Evolutionary conservation across 2,888 invertebrate species (phyloP), one percentile per base, ranked within the genome.

Genomic region (Ophioninae sp.): DNA sequence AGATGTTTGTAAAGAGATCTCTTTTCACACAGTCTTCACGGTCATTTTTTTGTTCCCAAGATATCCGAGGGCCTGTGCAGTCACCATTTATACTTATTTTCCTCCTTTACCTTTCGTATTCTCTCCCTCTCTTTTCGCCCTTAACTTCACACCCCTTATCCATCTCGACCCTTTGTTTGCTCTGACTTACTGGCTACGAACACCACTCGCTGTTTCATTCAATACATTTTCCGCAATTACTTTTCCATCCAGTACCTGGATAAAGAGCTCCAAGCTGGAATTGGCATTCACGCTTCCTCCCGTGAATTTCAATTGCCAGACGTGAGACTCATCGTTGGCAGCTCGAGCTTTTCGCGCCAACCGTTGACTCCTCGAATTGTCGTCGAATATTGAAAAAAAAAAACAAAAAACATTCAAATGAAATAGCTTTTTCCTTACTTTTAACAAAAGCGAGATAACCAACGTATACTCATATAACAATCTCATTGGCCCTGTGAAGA

Each of bases 201-300:
- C 69, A 50, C 62, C 62, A 6, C 17, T 68, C 44, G 68, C 23
- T 77, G 81, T 77, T 75, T 77, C 39, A 85, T 85, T 85, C 56
- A 82, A 85, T 85, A 86, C 83, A 80, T 83, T 82, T 73, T 73
- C 67, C 61, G 79, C 85, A 83, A 86, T 83, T 84, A 85, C 77
- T 81, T 79, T 82, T 85, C 23, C 30, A 67, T 30, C 77, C 65
- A 20, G 69, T 23, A 44, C 10, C 56, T 7, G 62, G 65, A 79
- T 44, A 81, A 82, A 80, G 57, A 62, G 62, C 50, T 78, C 74
- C 44, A 23, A 73, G 70, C 81, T 78, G 83, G 70, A 78, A 65
- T 72, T 78, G 79, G 77, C 79, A 78, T 77, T 74, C 79, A 67
- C 81, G 76, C 76, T 65, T 80, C 83, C 79, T 62, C 56, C 21